Base-by-base conservation (phyloP, 1,140 invertebrate genomes). In the Carposina sasakii region DNA sequence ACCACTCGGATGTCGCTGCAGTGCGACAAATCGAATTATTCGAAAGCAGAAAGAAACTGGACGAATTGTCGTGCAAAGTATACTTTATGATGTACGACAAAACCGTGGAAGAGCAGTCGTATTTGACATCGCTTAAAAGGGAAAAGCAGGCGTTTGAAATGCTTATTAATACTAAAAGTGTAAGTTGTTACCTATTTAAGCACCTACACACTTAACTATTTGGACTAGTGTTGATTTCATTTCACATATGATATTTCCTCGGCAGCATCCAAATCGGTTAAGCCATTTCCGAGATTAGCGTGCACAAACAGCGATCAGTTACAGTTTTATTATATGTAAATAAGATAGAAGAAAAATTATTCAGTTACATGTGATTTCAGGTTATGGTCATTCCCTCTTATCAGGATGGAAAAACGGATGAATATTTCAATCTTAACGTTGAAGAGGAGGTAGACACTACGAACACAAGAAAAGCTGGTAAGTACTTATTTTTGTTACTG, bases 91-190 rank as follows among this genome's bases (percentile, higher is more conserved):
- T 97, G 37, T 96, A 97, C 72, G 90, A 91, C 9, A 92, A 92
- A 19, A 98, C 96, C 15, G 93, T 96, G 0, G 98, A 99, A 86
- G 97, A 99, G 79, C 97, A 99, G 87, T 90, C 93, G 2, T 99
- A 98, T 81, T 85, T 99, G 12, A 98, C 96, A 1, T 90, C 92
- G 3, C 85, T 99, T 34, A 87, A 94, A 49, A 89, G 92, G 53
- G 98, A 99, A 81, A 99, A 99, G 78, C 90, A 95, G 71, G 94
- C 97, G 0, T 99, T 99, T 87, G 96, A 98, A 76, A 87, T 89
- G 58, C 87, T 99, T 3, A 98, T 98, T 56, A 89, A 92, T 72
- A 91, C 95, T 17, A 99, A 98, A 88, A 91, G 92, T 67, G 94
- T 96, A 86, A 89, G 88, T 88, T 58, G 44, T 12, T 8, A 41